These are phyloP conservation scores for Stenotaenia linearis DNA, from an alignment of 2,888 invertebrate species.

Conservation along the genomic window DNA sequence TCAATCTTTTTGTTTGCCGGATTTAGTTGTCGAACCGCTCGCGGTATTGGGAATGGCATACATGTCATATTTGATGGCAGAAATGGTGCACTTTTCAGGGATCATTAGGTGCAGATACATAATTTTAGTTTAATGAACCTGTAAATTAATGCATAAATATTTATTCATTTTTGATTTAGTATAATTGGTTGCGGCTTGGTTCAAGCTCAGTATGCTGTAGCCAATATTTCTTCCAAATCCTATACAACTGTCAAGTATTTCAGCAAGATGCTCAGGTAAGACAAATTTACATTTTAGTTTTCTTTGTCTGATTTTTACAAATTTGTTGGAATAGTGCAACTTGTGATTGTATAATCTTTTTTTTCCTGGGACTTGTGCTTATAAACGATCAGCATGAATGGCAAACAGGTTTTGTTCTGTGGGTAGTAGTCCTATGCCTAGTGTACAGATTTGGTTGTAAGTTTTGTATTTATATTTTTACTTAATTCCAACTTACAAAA, in stretches of 20 bases:
- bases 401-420: slow-evolving; percentile 51
- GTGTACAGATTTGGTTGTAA: slow-evolving; percentile 49
- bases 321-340: slow-evolving; percentile 48
- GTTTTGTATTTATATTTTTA: slow-evolving; percentile 36
- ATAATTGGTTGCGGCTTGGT: slow-evolving; percentile 54
- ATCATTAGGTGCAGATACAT: slow-evolving; percentile 49
- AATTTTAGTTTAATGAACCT: neutral
- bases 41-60: slow-evolving; percentile 54
- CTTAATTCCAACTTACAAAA: too few species aligned
- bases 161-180: slow-evolving; percentile 41
- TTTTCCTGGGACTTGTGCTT: slow-evolving; percentile 54
- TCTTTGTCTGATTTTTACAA: neutral
- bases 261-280: slow-evolving; percentile 52
- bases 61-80: slow-evolving; percentile 52
- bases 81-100: slow-evolving; percentile 55
- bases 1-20: neutral
- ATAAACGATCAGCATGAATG: slow-evolving; percentile 50
- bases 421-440: slow-evolving; percentile 49
- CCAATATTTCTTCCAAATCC: slow-evolving; percentile 54
- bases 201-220: slow-evolving; percentile 54
- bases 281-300: neutral
- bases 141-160: neutral
- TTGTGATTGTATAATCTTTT: slow-evolving; percentile 54
- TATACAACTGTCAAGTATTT: slow-evolving; percentile 54
- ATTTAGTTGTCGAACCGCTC: slow-evolving; percentile 54